phyloP scores from a whole-genome alignment of 2,797 vertebrate genomes.

The Microtus agrestis region DNA sequence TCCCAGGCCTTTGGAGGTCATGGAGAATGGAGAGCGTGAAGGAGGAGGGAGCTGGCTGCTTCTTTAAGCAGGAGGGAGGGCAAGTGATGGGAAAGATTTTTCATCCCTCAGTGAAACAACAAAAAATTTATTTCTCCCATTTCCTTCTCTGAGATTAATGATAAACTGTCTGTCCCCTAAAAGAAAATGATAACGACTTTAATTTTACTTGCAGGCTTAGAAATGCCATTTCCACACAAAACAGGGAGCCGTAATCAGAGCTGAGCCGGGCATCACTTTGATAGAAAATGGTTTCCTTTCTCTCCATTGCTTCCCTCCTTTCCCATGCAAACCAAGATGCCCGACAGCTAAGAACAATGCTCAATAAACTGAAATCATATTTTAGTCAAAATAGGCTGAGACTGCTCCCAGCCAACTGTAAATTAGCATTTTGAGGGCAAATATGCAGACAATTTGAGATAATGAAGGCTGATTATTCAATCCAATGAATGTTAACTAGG shows the following conservation, averaged over 20 bases:
- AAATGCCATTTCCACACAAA: slow-evolving; percentile 94
- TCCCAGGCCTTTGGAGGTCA: slow-evolving; percentile 59
- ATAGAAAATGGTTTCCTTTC: slow-evolving; percentile 90
- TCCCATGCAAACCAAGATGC: slow-evolving; percentile 87
- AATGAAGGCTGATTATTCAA: slow-evolving; percentile 99
- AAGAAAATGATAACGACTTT: slow-evolving; percentile 94
- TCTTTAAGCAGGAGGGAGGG: background rate
- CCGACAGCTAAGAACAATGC: slow-evolving; percentile 93
- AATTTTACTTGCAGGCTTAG: slow-evolving; percentile 91
- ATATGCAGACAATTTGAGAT: slow-evolving; percentile 99
- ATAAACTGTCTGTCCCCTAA: slow-evolving; percentile 95
- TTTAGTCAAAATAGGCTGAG: slow-evolving; percentile 91
- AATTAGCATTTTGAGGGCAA: slow-evolving; percentile 99
- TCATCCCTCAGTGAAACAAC: slow-evolving; percentile 49
- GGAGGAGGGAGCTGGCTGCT: background rate
- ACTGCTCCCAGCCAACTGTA: slow-evolving; percentile 97
- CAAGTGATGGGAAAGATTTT: background rate
- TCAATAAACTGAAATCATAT: slow-evolving; percentile 89
- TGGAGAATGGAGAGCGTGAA: background rate
- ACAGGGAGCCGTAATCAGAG: slow-evolving; percentile 86
- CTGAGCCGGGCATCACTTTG: slow-evolving; percentile 85
- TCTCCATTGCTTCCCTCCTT: slow-evolving; percentile 23
- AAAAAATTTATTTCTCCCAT: slow-evolving; percentile 88
- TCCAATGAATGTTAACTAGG: slow-evolving; percentile 99
- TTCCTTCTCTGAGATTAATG: slow-evolving; percentile 91